These are phyloP conservation scores for Oncorhynchus tshawytscha DNA, from an alignment of 2,113 vertebrate species.

Conservation along the genomic window DNA sequence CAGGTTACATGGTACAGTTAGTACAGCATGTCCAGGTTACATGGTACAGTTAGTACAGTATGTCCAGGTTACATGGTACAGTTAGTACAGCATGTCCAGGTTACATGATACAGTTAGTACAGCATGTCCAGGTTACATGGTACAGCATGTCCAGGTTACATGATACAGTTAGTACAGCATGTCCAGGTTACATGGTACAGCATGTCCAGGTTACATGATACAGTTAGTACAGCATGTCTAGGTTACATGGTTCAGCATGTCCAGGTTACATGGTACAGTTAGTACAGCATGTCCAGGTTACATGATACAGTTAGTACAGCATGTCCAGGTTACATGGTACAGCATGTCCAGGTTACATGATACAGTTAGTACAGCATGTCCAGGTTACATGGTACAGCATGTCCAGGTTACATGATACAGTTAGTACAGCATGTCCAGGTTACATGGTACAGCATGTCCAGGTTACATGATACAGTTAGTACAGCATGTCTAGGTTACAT, in stretches of 20 bases:
- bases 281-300: background rate
- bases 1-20: background rate
- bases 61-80: background rate
- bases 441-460: background rate
- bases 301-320: background rate
- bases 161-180: background rate
- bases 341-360: background rate
- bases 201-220: background rate
- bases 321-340: background rate
- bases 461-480: background rate
- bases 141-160: background rate
- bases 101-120: background rate
- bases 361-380: background rate
- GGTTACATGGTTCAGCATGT: background rate
- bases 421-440: background rate
- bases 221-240: background rate
- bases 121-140: background rate
- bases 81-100: background rate
- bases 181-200: background rate
- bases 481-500: background rate
- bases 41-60: background rate
- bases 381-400: background rate
- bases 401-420: background rate
- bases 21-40: background rate
- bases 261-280: background rate